Percentiles rank a stretch among this genome's conserved stretches.
Conservation (phyloP, 2,113 vertebrate species). For the Bagarius yarrelli region DNA sequence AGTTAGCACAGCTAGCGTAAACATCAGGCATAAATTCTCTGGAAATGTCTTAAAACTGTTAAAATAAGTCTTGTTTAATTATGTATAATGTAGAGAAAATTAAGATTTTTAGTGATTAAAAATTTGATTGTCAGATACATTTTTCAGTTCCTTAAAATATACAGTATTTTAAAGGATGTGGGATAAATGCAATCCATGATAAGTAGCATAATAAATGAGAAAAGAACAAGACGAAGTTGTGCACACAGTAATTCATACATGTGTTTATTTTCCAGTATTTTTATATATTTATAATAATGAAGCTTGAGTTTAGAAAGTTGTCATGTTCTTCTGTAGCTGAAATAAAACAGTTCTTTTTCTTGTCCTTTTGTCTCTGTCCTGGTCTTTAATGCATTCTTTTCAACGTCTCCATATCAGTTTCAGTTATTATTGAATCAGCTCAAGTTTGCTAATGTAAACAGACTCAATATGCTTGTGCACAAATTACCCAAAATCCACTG, state of each 20-base stretch:
- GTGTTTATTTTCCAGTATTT: constrained; percentile 25
- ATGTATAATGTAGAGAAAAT: no score
- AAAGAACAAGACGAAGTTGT: not conserved
- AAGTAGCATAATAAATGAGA: not conserved
- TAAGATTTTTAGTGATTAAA: no score
- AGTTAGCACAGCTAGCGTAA: no score
- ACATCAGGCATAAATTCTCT: no score
- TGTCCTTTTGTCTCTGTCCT: not conserved
- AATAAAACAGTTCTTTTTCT: not conserved
- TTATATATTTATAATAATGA: constrained; percentile 33
- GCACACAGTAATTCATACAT: constrained; percentile 11
- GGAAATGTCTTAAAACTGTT: no score
- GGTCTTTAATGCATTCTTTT: not conserved
- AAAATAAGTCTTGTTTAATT: no score
- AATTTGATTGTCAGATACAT: no score
- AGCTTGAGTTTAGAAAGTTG: not conserved
- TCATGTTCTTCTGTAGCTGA: not conserved
- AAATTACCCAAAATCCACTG: constrained; percentile 5
- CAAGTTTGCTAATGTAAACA: not conserved
- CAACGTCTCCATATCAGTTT: not conserved
- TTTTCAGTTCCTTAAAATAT: no score
- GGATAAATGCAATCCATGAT: not conserved
- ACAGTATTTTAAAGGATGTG: no score
- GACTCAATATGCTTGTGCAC: not conserved
- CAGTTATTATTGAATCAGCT: not conserved